Evolutionary conservation across 2,113 vertebrate genomes (phyloP).

Genomic region (Rhagologus leucostigma): DNA sequence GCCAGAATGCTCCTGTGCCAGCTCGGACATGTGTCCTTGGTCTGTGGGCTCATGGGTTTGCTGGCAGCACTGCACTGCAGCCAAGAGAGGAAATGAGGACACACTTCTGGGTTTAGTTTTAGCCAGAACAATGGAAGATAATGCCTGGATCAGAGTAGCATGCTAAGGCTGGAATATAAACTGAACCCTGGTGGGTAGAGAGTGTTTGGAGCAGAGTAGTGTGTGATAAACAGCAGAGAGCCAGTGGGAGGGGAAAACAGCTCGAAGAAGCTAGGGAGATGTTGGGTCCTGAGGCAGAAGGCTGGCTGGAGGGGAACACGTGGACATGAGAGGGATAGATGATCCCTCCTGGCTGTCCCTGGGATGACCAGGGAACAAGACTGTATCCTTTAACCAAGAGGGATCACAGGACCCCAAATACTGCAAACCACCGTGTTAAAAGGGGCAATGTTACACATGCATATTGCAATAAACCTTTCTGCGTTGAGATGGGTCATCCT

Average conservation of each 20-base stretch:
- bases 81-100: not conserved
- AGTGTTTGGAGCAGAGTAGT: not conserved
- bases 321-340: not conserved
- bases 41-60: not conserved
- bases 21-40: not conserved
- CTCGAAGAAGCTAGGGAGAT: not conserved
- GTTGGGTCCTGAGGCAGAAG: not conserved
- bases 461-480: not conserved
- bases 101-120: not conserved
- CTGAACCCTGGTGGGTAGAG: not conserved
- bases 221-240: not conserved
- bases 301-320: accelerated
- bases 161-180: not conserved
- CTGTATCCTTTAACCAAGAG: not conserved
- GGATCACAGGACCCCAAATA: not conserved
- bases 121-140: not conserved
- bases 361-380: not conserved
- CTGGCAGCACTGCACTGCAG: not conserved
- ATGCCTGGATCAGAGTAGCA: not conserved
- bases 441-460: accelerated
- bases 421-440: not conserved
- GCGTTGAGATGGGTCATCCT: accelerated
- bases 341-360: not conserved
- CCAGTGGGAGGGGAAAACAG: not conserved
- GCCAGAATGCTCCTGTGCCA: not conserved